Evolutionary conservation across 2,797 vertebrate species (phyloP).

Genomic region (Psittacula derbiana): DNA sequence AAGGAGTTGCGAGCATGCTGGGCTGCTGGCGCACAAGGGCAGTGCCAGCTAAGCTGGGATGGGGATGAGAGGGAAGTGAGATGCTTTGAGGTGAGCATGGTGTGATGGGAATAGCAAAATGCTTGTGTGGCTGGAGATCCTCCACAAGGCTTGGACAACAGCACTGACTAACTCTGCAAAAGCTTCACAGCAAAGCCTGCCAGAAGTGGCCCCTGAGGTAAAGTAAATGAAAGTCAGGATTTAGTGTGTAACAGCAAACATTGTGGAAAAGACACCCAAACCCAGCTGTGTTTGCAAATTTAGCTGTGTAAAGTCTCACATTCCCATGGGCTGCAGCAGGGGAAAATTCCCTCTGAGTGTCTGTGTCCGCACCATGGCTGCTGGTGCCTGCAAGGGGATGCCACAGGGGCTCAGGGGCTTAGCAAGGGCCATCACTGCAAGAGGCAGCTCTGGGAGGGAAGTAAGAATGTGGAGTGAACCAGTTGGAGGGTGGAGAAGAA

Average conservation of each 20-base stretch:
- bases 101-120: background rate
- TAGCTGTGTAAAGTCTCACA: slow-evolving; percentile 38
- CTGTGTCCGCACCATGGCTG: background rate
- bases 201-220: background rate
- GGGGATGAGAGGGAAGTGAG: background rate
- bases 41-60: background rate
- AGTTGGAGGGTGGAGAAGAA: background rate
- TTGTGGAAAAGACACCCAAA: background rate
- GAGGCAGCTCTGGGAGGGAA: background rate
- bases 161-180: background rate
- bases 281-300: slow-evolving; percentile 54
- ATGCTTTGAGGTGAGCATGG: background rate
- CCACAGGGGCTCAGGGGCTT: accelerated
- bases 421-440: background rate
- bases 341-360: background rate
- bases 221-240: slow-evolving; percentile 28
- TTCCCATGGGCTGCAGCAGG: slow-evolving; percentile 19
- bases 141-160: background rate
- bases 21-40: accelerated
- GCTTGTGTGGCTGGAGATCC: background rate
- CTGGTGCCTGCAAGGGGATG: background rate
- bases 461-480: background rate
- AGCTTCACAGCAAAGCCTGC: background rate
- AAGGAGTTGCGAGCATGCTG: accelerated
- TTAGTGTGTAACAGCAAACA: slow-evolving; percentile 32